A percentile compares a stretch with the other conserved stretches of the same genome.
Evolutionary conservation across 1,140 invertebrate genomes (phyloP).

Genomic region (Ips nitidus): DNA sequence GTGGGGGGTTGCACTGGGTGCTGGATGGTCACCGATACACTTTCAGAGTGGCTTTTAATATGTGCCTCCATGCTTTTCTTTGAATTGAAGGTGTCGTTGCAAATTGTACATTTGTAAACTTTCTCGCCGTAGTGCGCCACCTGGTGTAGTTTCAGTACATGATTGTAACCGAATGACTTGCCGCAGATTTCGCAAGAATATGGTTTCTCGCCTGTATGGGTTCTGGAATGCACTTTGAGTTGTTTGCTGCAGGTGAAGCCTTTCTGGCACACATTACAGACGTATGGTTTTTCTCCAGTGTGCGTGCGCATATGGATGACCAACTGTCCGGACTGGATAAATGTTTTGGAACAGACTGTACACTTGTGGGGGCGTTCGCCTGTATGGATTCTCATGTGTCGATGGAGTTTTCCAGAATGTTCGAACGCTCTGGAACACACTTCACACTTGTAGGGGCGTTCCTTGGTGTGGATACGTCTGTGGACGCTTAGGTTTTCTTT

Average conservation of each 20-base stretch:
- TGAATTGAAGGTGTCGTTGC: slow-evolving; percentile 84
- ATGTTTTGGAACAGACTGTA: slow-evolving; percentile 87
- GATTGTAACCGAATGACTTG: slow-evolving; percentile 78
- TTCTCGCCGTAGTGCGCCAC: slow-evolving; percentile 91
- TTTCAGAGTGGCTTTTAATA: slow-evolving; percentile 84
- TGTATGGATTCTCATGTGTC: slow-evolving; percentile 91
- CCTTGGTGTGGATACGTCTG: slow-evolving; percentile 88
- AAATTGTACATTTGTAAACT: slow-evolving; percentile 89
- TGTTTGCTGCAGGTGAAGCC: slow-evolving; percentile 90
- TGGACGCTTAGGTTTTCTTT: slow-evolving; percentile 92
- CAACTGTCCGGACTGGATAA: slow-evolving; percentile 84
- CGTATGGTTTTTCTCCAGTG: slow-evolving; percentile 89
- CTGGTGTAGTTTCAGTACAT: slow-evolving; percentile 83
- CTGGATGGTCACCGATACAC: slow-evolving; percentile 53
- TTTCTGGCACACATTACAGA: slow-evolving; percentile 80
- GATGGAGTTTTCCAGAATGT: slow-evolving; percentile 87
- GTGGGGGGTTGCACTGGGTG: slow-evolving; percentile 47
- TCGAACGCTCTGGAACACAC: slow-evolving; percentile 90
- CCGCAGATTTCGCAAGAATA: slow-evolving; percentile 76
- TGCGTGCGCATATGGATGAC: slow-evolving; percentile 85
- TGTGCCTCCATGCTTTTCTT: slow-evolving; percentile 88
- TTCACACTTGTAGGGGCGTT: slow-evolving; percentile 83
- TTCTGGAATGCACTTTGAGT: slow-evolving; percentile 80
- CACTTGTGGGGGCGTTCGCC: slow-evolving; percentile 92
- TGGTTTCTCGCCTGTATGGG: slow-evolving; percentile 81